A percentile compares a stretch with the other conserved stretches of the same genome.
Conservation (phyloP, 2,888 invertebrate genomes). For the Phytoseiulus persimilis region DNA sequence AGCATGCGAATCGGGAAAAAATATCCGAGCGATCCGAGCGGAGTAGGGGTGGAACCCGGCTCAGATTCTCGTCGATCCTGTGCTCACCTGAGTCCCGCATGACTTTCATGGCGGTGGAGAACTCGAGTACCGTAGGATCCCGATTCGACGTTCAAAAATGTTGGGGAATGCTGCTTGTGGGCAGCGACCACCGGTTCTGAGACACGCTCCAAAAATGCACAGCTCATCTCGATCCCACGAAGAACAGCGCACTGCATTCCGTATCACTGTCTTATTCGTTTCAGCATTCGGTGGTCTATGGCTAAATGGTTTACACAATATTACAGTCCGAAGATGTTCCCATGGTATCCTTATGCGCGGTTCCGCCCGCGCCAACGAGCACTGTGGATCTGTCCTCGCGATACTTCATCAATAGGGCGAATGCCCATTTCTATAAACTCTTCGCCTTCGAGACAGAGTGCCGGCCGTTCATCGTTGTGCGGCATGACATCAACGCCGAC, state of each 20-base stretch:
- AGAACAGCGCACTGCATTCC: not conserved
- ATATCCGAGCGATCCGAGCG: too few species aligned
- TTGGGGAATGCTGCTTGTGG: not conserved
- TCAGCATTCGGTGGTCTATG: not conserved
- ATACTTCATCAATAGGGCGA: constrained; percentile 23
- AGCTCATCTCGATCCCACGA: not conserved
- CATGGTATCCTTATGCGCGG: not conserved
- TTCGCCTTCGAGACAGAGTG: constrained; percentile 43
- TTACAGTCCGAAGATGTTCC: constrained; percentile 8
- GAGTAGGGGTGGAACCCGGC: too few species aligned
- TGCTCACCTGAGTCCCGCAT: too few species aligned
- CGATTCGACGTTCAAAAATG: too few species aligned
- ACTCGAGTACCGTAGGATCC: too few species aligned
- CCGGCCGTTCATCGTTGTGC: constrained; percentile 44
- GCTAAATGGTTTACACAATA: not conserved
- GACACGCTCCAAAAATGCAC: not conserved
- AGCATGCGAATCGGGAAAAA: too few species aligned
- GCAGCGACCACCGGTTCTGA: not conserved
- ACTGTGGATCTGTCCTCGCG: constrained; percentile 6
- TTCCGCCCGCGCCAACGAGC: not conserved
- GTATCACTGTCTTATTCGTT: not conserved
- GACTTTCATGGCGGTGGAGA: too few species aligned
- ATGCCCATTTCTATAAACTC: constrained; percentile 23
- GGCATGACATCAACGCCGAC: constrained; percentile 44
- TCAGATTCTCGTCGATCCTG: too few species aligned